Evolutionary conservation across 2,113 vertebrate species (phyloP), one percentile per base, ranked within the genome.

Genomic region (Eupsittula cactorum): DNA sequence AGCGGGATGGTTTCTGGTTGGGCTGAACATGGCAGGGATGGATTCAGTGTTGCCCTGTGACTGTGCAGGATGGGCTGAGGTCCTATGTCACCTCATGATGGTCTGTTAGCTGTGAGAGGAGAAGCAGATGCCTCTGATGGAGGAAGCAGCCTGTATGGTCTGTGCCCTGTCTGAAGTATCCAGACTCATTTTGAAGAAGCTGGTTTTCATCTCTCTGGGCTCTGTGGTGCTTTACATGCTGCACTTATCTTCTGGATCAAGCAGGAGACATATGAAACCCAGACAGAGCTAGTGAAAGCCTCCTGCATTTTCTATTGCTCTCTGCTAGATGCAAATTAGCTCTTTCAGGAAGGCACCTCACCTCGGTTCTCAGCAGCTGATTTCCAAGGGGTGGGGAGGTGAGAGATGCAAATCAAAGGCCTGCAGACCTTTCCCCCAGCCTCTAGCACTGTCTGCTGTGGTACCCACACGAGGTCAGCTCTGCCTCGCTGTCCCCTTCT

Each of bases 271-370:
- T 8, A 15, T 7, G 52, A 91, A 91, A 92, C 52, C 31, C 75
- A 85, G 82, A 76, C 10, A 91, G 49, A 85, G 69, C 52, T 62
- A 67, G 41, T 47, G 65, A 92, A 93, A 92, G 8, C 59, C 16
- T 73, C 39, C 41, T 74, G 81, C 63, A 24, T 85, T 93, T 76
- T 87, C 86, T 87, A 5, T 73, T 74, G 53, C 63, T 53, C 41
- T 95, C 41, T 91, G 65, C 35, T 59, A 8, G 44, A 92, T 91
- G 81, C 67, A 93, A 91, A 89, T 92, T 10, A 85, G 19, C 49
- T 87, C 24, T 94, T 93, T 70, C 1, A 1, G 62, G 39, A 79
- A 31, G 29, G 29, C 35, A 33, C 14, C 33, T 68, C 0, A 0
- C 13, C 68, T 86, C 50, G 39, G 16, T 24, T 68, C 91, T 87